Base-by-base conservation (phyloP, 2,797 vertebrate species). In the Gastrophryne carolinensis region DNA sequence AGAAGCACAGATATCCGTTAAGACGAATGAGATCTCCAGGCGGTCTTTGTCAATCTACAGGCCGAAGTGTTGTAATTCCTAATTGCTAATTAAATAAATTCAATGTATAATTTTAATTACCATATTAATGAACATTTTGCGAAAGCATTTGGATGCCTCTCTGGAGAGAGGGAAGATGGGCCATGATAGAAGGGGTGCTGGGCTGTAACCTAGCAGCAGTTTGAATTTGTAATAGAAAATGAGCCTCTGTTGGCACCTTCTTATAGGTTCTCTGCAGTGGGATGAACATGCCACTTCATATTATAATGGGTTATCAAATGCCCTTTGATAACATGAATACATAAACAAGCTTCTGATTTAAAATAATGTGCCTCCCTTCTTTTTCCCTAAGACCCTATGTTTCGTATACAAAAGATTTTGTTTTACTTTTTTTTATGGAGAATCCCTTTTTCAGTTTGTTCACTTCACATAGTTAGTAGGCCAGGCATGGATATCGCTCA, bases 61-160 rank as follows among this genome's bases (percentile, higher is more conserved):
- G 34, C 27, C 5, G 47, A 49, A 54, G 57, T 53, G 65, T 54
- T 76, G 74, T 70, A 54, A 63, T 70, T 58, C 68, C 39, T 75
- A 75, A 75, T 75, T 74, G 72, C 62, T 58, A 67, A 66, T 74
- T 74, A 67, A 58, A 74, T 70, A 24, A 67, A 58, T 76, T 47
- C 47, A 44, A 53, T 70, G 74, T 76, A 70, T 76, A 76, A 69
- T 70, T 76, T 60, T 62, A 76, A 76, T 76, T 76, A 76, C 54
- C 74, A 76, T 76, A 76, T 76, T 76, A 70, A 76, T 76, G 34
- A 63, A 35, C 37, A 56, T 44, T 75, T 75, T 69, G 54, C 52
- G 49, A 58, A 57, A 52, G 50, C 35, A 52, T 67, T 26, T 15
- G 29, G 49, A 19, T 5, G 15, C 4, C 34, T 63, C 47, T 54